Evolutionary conservation across 2,888 invertebrate genomes (phyloP).

Genomic region (Ormia ochracea): DNA sequence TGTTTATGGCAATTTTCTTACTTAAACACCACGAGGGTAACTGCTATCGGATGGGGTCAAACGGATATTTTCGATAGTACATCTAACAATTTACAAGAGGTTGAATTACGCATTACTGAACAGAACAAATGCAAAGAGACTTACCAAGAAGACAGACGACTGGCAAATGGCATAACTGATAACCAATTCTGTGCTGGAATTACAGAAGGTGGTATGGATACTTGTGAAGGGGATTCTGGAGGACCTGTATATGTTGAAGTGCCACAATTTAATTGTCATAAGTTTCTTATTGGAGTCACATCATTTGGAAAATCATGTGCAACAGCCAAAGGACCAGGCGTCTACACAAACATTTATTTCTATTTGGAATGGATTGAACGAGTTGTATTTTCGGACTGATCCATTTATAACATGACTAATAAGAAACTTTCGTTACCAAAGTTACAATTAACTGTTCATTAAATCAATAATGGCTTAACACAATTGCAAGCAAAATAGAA

Average conservation of each 20-base stretch:
- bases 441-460: too few relatives aligned
- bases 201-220: constrained; percentile 74
- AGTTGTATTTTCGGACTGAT: constrained; percentile 69
- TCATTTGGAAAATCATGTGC: constrained; percentile 76
- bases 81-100: constrained; percentile 75
- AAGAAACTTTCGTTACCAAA: too few relatives aligned
- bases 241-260: constrained; percentile 74
- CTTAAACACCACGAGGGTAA: constrained; percentile 66
- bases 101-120: constrained; percentile 72
- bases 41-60: constrained; percentile 76
- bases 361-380: constrained; percentile 76
- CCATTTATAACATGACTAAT: not conserved
- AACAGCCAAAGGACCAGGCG: constrained; percentile 73
- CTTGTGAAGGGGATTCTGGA: constrained; percentile 76
- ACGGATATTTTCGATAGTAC: constrained; percentile 71
- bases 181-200: constrained; percentile 77
- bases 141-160: constrained; percentile 71
- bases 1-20: constrained; percentile 75
- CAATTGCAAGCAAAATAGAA: too few relatives aligned
- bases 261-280: constrained; percentile 73
- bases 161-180: constrained; percentile 74
- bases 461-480: too few relatives aligned
- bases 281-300: constrained; percentile 75
- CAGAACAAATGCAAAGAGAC: constrained; percentile 70
- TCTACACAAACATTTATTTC: constrained; percentile 73